Base-by-base conservation (phyloP, 2,888 invertebrate species). In the Cantharis nigra region DNA sequence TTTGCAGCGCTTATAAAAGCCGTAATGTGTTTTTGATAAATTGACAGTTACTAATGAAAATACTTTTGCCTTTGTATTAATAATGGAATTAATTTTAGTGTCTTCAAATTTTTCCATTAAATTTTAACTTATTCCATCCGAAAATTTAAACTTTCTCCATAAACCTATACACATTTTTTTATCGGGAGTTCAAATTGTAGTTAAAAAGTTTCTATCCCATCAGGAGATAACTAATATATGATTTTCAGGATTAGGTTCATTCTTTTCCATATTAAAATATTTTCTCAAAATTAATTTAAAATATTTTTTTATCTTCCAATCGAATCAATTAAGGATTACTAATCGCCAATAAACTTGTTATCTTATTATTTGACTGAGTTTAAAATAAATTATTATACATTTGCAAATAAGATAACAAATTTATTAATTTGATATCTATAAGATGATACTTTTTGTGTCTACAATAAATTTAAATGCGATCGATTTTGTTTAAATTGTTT, bases 11-110 rank as follows among this genome's bases (percentile, higher is more conserved):
- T 80, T 79, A 80, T 80, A 81, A 77, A 79, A 80, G 77, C 79
- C 73, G 74, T 83, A 82, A 84, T 83, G 84, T 82, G 83, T 82
- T 83, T 81, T 81, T 81, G 83, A 83, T 84, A 83, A 83, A 83
- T 83, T 83, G 84, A 84, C 83, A 83, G 83, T 83, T 84, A 83
- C 83, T 84, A 83, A 82, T 83, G 83, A 79, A 81, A 81, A 82
- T 81, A 82, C 78, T 78, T 75, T 73, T 69, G 76, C 74, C 67
- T 74, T 76, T 76, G 70, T 74, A 76, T 78, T 76, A 72, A 74
- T 78, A 73, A 63, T 63, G 69, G 14, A 69, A 69, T 69, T 26
- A 28, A 70, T 70, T 70, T 28, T 70, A 14, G 23, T 69, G 16
- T 49, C n/a, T 49, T 49, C 5, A n/a, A 49, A 49, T 49, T 49